Conservation (phyloP, 2,113 vertebrate species). For the Tor tambroides region DNA sequence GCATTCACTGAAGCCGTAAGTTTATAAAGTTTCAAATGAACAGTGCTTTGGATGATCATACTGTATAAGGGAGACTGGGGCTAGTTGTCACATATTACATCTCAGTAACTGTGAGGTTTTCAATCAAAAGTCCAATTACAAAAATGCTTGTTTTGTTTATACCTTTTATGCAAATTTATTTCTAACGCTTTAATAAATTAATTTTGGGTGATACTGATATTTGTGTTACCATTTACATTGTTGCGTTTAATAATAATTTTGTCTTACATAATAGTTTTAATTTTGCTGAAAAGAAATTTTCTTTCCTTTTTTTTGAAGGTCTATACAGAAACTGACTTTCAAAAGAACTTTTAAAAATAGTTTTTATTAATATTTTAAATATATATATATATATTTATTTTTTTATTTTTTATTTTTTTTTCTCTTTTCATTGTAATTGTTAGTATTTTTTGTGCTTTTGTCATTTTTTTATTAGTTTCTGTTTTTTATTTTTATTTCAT, state of each 20-base stretch:
- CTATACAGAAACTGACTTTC: not conserved
- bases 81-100: not conserved
- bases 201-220: not conserved
- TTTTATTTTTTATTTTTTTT: too few species aligned
- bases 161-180: too few species aligned
- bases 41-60: not conserved
- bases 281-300: not conserved
- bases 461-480: too few species aligned
- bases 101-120: not conserved
- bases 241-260: not conserved
- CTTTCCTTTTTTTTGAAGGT: not conserved
- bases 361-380: not conserved
- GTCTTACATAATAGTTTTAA: not conserved
- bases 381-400: too few species aligned
- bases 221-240: not conserved
- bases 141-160: not conserved
- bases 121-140: not conserved
- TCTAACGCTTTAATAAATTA: not conserved
- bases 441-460: too few species aligned
- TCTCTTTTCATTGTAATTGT: too few species aligned
- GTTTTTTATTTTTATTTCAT: too few species aligned
- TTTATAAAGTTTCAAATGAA: not conserved
- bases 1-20: conserved; percentile 96
- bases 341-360: not conserved
- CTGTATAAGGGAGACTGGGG: not conserved